Evolutionary conservation across 2,113 vertebrate genomes (phyloP), one percentile per base, ranked within the genome.

Genomic region (Anoura caudifer): DNA sequence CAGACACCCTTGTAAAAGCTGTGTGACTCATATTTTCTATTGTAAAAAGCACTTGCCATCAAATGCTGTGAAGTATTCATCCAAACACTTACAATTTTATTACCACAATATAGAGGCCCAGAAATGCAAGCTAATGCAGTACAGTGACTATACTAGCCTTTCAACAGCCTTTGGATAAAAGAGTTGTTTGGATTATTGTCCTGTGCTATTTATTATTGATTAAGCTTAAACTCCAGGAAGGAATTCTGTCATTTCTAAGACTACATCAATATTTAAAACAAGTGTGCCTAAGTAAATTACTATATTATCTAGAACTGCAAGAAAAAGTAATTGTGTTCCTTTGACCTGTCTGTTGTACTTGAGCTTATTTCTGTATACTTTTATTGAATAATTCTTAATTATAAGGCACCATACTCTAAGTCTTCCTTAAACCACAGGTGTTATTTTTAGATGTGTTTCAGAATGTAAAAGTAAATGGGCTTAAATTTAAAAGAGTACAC

Each of bases 1-100:
- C 91, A 97, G 65, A 96, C 33, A 69, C 50, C 93, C 79, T 96
- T 82, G 19, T 96, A 97, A 95, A 97, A 96, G 92, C 70, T 19
- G 80, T 50, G 43, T 97, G 94, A 95, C 73, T 98, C 92, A 73
- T 81, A 36, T 79, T 96, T 98, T 91, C 93, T 95, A 92, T 86
- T 95, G 65, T 80, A 77, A 80, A 15, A 3, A 96, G 76, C 26
- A 67, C 50, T 97, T n/a, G 19, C 87, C 43, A 59, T 91, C 93
- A 94, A 97, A 91, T 96, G 56, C 91, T 94, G 43, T 90, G 77
- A 96, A 91, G 45, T 77, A 90, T 95, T 98, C 65, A 76, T 97
- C 95, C 96, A 86, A 97, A 97, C 90, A 56, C 94, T 97, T 94
- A 85, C 14, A 83, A 76, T 96, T 98, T 97, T 97, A 96, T 90